phyloP scores from a whole-genome alignment of 2,888 invertebrate genomes.

The Lithophane socia region DNA sequence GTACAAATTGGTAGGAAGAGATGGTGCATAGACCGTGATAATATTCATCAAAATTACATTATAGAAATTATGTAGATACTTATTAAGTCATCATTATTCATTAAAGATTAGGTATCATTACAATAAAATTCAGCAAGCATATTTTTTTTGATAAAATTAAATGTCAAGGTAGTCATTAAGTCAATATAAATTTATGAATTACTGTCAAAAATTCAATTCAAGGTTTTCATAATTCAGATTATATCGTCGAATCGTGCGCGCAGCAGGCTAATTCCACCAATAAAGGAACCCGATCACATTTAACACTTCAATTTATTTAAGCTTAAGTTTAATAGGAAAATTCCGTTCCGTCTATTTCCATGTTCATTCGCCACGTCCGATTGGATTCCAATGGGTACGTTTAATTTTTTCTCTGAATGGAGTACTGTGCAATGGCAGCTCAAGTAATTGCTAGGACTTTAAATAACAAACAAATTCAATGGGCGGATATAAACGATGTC shows the following conservation, averaged over 20 bases:
- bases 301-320: constrained; percentile 70
- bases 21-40: too few species aligned
- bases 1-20: too few species aligned
- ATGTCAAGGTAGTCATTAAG: too few species aligned
- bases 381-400: constrained; percentile 64
- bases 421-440: constrained; percentile 49
- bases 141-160: too few species aligned
- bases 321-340: constrained; percentile 72
- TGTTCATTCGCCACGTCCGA: constrained; percentile 56
- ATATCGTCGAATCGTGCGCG: background rate
- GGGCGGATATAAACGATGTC: background rate
- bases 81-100: too few species aligned
- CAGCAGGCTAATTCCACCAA: background rate
- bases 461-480: constrained; percentile 24
- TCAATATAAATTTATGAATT: too few species aligned
- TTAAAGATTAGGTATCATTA: too few species aligned
- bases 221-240: too few species aligned
- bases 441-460: constrained; percentile 46
- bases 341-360: constrained; percentile 60
- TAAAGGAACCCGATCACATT: constrained; percentile 27
- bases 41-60: too few species aligned
- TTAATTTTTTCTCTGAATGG: constrained; percentile 68
- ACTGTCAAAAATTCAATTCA: too few species aligned
- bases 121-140: too few species aligned
- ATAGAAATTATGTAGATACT: too few species aligned